Evolutionary conservation across 2,888 invertebrate species (phyloP).

Genomic region (Andrena hattorfiana): DNA sequence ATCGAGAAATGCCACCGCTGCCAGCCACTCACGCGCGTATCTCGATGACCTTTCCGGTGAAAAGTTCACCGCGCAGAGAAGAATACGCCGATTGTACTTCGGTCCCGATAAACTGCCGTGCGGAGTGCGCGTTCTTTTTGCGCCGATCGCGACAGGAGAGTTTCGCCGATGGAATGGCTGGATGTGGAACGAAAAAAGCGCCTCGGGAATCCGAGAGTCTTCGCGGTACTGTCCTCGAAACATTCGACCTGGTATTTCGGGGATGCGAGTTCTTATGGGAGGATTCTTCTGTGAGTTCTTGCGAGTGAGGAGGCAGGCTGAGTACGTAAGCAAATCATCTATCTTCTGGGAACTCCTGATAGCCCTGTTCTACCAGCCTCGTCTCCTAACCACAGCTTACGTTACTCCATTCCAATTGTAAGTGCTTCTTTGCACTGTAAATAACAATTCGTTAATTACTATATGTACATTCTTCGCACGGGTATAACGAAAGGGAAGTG

Average conservation of each 20-base stretch:
- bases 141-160: neutral
- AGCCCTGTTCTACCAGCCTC: too few species aligned
- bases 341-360: too few species aligned
- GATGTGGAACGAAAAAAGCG: neutral
- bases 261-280: too few species aligned
- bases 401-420: neutral
- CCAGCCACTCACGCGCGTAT: conserved; percentile 33
- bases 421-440: neutral
- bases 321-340: too few species aligned
- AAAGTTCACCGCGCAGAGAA: conserved; percentile 45
- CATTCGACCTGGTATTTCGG: too few species aligned
- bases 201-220: too few species aligned
- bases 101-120: conserved; percentile 21
- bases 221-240: too few species aligned
- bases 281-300: too few species aligned
- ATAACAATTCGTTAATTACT: conserved; percentile 22
- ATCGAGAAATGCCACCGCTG: conserved; percentile 57
- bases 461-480: neutral
- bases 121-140: neutral
- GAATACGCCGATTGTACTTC: conserved; percentile 52
- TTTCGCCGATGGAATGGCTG: neutral
- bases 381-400: too few species aligned
- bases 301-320: too few species aligned
- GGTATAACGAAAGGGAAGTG: neutral
- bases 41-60: conserved; percentile 55